Evolutionary conservation across 1,140 invertebrate species (phyloP), one percentile per base, ranked within the genome.

Genomic region (Ectropis grisescens): DNA sequence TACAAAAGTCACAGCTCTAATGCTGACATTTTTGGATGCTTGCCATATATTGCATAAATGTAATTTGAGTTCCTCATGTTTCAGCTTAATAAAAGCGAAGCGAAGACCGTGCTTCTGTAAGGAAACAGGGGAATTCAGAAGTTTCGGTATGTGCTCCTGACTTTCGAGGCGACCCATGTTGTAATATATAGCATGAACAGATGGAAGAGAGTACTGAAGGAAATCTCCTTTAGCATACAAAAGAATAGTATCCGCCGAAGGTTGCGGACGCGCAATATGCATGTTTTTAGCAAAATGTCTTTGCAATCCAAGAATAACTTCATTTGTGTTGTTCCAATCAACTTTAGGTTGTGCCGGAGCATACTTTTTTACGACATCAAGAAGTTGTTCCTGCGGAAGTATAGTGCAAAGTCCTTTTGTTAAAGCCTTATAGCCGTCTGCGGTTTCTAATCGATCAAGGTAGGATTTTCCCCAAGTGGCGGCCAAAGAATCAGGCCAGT

Each of bases 21-120:
- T 69, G 10, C 52, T 57, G 11, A 36, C 30, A 31, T 70, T 71
- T 49, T 65, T 64, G 14, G 51, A 50, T 26, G 32, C 35, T 32
- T 54, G 52, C 60, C 68, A 71, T 3, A 59, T 41, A 32, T 51
- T 50, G 4, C 24, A 36, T 19, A 68, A 58, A 16, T 53, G 28
- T 39, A 37, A 19, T 36, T 55, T 54, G 9, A 69, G 24, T 23
- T 62, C 42, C 10, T 52, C 27, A 9, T 33, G 30, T 13, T 60
- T 31, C 13, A 75, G 34, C 43, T 68, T 68, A 7, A 16, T 33
- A 31, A 58, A 64, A 11, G 60, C 58, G 10, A 61, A 13, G 11
- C 65, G 50, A 11, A 75, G 56, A 6, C 60, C 60, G 35, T 75
- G 67, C 46, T 75, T 75, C 51, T 68, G 70, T 24, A 75, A 32